A percentile compares a stretch with the other conserved stretches of the same genome.
Conservation (phyloP, 1,140 invertebrate species). For the Trinorchestia longiramus region DNA sequence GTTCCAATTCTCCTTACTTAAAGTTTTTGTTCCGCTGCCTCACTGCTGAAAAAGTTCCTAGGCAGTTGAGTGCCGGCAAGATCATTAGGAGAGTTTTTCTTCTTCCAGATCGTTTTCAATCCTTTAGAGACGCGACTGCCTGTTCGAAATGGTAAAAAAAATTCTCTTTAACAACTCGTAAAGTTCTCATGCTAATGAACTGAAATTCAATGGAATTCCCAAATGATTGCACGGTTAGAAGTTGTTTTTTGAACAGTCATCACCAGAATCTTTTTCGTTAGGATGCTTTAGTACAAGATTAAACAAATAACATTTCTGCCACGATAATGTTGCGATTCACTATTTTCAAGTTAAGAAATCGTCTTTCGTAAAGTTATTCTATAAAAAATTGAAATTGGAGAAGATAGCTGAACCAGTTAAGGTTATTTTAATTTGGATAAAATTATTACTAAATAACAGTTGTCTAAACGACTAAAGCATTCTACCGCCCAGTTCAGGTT, state of each 20-base stretch:
- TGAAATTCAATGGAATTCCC: background rate
- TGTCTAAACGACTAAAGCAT: too few relatives aligned
- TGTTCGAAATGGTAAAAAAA: background rate
- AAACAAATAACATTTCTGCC: background rate
- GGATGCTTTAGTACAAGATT: background rate
- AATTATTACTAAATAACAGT: too few relatives aligned
- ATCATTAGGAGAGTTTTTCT: background rate
- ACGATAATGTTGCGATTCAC: background rate
- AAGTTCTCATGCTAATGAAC: background rate
- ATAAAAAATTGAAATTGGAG: too few relatives aligned
- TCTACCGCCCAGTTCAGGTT: too few relatives aligned
- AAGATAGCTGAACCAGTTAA: too few relatives aligned
- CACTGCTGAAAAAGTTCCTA: background rate
- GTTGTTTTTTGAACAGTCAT: background rate
- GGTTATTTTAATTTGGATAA: too few relatives aligned
- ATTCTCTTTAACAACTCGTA: background rate
- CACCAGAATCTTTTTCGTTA: background rate
- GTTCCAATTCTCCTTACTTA: background rate
- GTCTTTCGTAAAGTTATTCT: background rate
- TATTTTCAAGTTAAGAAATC: background rate
- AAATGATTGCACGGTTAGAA: background rate
- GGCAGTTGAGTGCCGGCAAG: background rate
- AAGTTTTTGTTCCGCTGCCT: background rate
- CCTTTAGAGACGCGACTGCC: too few relatives aligned
- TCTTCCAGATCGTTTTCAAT: background rate